A percentile compares a stretch with the other conserved stretches of the same genome.
phyloP scores from a whole-genome alignment of 2,888 invertebrate species.

The Hylaea fasciaria region DNA sequence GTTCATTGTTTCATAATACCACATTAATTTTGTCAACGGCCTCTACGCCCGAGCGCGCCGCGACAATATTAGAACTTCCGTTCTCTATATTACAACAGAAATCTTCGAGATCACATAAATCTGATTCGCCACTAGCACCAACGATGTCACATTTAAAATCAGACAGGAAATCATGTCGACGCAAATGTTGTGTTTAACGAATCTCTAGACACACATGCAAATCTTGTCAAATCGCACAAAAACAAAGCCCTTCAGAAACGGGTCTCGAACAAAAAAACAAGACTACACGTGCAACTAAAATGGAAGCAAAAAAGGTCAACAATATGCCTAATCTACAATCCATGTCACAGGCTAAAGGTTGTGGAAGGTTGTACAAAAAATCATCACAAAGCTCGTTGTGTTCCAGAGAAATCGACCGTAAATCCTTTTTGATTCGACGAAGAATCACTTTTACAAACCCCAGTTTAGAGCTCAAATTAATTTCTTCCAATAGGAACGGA shows the following conservation, averaged over 20 bases:
- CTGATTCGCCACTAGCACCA: constrained; percentile 52
- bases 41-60: constrained; percentile 65
- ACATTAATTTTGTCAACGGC: constrained; percentile 82
- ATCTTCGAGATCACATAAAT: constrained; percentile 55
- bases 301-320: constrained; percentile 82
- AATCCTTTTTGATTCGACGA: constrained; percentile 46
- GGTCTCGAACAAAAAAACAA: constrained; percentile 64
- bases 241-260: constrained; percentile 68
- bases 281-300: constrained; percentile 77
- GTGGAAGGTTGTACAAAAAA: constrained; percentile 82
- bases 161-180: constrained; percentile 59
- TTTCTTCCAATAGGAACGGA: constrained; percentile 42
- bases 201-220: constrained; percentile 70
- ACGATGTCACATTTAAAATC: constrained; percentile 46
- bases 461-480: constrained; percentile 60
- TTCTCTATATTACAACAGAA: constrained; percentile 56
- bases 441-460: constrained; percentile 55
- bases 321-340: constrained; percentile 85
- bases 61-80: constrained; percentile 81
- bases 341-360: constrained; percentile 85
- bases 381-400: constrained; percentile 68
- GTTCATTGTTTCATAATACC: constrained; percentile 83
- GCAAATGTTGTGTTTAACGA: constrained; percentile 53
- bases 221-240: constrained; percentile 63
- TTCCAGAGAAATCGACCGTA: constrained; percentile 74